Conservation (phyloP, 2,888 invertebrate species). For the Ferrisia virgata region DNA sequence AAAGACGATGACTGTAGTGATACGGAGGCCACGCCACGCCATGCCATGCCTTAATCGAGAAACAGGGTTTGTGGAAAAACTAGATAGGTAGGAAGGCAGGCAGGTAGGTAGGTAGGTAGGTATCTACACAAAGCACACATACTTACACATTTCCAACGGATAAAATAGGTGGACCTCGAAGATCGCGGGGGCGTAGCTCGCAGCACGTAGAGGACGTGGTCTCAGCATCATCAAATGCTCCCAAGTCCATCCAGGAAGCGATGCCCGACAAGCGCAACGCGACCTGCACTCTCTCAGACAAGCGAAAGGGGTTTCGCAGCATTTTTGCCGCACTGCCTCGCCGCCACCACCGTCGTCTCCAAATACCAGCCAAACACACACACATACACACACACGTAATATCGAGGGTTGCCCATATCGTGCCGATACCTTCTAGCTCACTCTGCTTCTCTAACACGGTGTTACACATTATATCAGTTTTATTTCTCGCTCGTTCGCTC, state of each 20-base stretch:
- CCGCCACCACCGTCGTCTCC: slow-evolving; percentile 10
- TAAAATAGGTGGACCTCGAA: slow-evolving; percentile 37
- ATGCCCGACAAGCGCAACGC: not conserved
- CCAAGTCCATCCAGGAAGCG: slow-evolving; percentile 34
- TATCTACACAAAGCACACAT: too few relatives aligned
- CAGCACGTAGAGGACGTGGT: not conserved
- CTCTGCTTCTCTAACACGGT: not conserved
- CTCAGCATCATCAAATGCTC: slow-evolving; percentile 8
- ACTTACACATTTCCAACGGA: not conserved
- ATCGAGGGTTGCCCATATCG: slow-evolving; percentile 24
- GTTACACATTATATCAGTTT: too few relatives aligned
- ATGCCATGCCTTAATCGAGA: too few relatives aligned
- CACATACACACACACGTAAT: too few relatives aligned
- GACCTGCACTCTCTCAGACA: slow-evolving; percentile 47
- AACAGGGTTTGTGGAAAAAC: too few relatives aligned
- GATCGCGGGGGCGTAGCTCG: not conserved
- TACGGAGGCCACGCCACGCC: too few relatives aligned
- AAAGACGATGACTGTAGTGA: too few relatives aligned
- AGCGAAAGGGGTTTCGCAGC: slow-evolving; percentile 33
- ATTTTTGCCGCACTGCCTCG: not conserved
- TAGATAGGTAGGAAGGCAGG: too few relatives aligned
- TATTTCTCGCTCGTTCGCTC: not conserved
- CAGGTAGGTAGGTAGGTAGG: too few relatives aligned
- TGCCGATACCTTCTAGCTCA: not conserved
- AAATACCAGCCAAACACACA: not conserved